Evolutionary conservation across 1,140 invertebrate species (phyloP), one percentile per base, ranked within the genome.

Genomic region (Pectinophora gossypiella): DNA sequence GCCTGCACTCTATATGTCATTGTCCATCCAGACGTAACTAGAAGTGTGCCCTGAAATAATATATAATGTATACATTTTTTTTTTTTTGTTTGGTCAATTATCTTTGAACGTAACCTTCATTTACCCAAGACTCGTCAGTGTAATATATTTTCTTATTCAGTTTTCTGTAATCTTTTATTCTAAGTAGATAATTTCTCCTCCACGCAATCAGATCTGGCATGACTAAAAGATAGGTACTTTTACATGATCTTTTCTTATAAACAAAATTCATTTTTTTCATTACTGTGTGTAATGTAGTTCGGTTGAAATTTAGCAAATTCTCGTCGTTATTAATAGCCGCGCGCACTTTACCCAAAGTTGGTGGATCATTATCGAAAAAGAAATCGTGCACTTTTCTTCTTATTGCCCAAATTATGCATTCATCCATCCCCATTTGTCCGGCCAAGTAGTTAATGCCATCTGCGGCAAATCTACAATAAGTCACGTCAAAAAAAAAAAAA

Each of bases 251-350:
- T 40, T 18, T 40, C 2, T 10, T 15, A 18, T 40, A 40, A 7
- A 15, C 23, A 51, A 42, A 22, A 16, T 22, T 46, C n/a, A 46
- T 16, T 43, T 23, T 38, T 27, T 51, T 43, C 36, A 40, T 40
- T 15, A 40, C 6, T 15, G 1, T 40, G 15, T 40, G 15, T 15
- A 40, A 15, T 6, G 36, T 13, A 15, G 10, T 40, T 15, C 36
- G 10, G 6, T 12, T 15, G 16, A 40, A 40, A 7, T 12, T 16
- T 13, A 15, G 36, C n/a, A 40, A 9, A 15, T 40, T 15, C 7
- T 40, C 36, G 16, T 40, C 36, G 6, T 40, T 15, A 15, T 40
- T 40, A 15, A 40, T 15, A 16, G 36, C 36, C 16, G n/a, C 16
- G 6, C n/a, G 16, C n/a, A 40, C n/a, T 40, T 40, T 40, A 15